phyloP scores from a whole-genome alignment of 2,888 invertebrate genomes.

The Eristalis arbustorum region DNA sequence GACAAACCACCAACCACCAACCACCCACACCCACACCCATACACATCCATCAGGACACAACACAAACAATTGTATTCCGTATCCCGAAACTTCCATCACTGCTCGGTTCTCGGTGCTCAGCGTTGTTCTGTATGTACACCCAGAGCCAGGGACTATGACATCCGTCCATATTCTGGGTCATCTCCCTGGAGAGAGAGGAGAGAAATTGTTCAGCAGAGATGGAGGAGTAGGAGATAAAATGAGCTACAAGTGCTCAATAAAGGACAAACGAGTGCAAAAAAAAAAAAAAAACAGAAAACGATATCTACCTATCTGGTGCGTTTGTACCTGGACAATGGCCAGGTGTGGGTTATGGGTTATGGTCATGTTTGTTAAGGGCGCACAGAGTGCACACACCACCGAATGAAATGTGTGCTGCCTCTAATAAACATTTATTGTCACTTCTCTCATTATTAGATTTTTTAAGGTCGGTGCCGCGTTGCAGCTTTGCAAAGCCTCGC shows the following conservation, averaged over 20 bases:
- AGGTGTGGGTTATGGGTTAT: slow-evolving; percentile 64
- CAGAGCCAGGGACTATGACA: slow-evolving; percentile 58
- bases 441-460: slow-evolving; percentile 54
- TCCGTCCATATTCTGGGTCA: slow-evolving; percentile 70
- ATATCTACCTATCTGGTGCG: slow-evolving; percentile 12
- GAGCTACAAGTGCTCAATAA: slow-evolving; percentile 70
- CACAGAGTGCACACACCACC: slow-evolving; percentile 31
- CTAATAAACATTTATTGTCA: slow-evolving; percentile 65
- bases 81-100: slow-evolving; percentile 56
- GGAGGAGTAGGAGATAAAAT: slow-evolving; percentile 63
- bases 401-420: slow-evolving; percentile 29
- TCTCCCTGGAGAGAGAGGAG: slow-evolving; percentile 67
- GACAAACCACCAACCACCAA: background rate
- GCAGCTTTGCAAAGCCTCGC: background rate
- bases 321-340: slow-evolving; percentile 30
- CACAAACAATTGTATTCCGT: slow-evolving; percentile 62
- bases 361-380: slow-evolving; percentile 58
- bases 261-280: slow-evolving; percentile 54
- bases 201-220: slow-evolving; percentile 62
- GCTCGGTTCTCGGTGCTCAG: background rate
- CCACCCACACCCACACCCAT: slow-evolving; percentile 22
- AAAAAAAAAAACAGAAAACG: slow-evolving; percentile 4
- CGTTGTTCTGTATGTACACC: slow-evolving; percentile 31
- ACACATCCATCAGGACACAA: slow-evolving; percentile 24
- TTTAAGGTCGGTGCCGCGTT: slow-evolving; percentile 12